A percentile compares a stretch with the other conserved stretches of the same genome.
These are phyloP conservation scores for Hiodon alosoides DNA, from an alignment of 2,113 vertebrate species.

Conservation along the genomic window DNA sequence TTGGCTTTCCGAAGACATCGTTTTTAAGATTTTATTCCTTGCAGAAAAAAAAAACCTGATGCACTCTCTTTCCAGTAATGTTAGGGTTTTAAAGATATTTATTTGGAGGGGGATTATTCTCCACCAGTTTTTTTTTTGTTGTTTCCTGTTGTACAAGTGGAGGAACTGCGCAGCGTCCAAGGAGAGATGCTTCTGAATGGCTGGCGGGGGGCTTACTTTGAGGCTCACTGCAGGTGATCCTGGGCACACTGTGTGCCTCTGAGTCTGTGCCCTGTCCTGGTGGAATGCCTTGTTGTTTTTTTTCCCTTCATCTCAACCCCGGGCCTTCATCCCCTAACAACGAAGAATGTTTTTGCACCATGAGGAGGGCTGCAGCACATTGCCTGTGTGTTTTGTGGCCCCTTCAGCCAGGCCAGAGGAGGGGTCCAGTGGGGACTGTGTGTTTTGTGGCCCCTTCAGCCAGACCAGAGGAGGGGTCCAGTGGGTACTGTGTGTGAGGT, in stretches of 20 bases:
- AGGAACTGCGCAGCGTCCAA: neutral
- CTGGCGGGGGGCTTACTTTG: constrained; percentile 26
- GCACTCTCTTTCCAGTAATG: neutral
- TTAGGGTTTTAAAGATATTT: neutral
- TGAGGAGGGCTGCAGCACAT: constrained; percentile 50
- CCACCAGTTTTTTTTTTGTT: neutral
- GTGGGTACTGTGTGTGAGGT: constrained; percentile 48
- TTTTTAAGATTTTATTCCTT: neutral
- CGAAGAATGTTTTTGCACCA: constrained; percentile 56
- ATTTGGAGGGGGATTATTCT: neutral
- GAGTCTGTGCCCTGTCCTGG: constrained; percentile 41
- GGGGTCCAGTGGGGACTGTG: constrained; percentile 35
- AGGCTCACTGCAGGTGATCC: constrained; percentile 40
- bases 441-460: constrained; percentile 48
- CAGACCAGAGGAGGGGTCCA: constrained; percentile 43
- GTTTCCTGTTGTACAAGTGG: neutral
- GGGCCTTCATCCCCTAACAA: constrained; percentile 9
- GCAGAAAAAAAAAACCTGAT: neutral
- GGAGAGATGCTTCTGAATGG: constrained; percentile 39
- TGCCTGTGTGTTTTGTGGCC: constrained; percentile 53
- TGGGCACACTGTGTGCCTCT: constrained; percentile 56
- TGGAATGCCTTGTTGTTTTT: too few species aligned
- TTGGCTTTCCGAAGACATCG: neutral
- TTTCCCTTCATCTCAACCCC: too few species aligned
- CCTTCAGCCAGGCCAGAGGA: constrained; percentile 47